Percentiles rank a stretch among this genome's conserved stretches.
These are phyloP conservation scores for Sebastes steindachneri DNA, from an alignment of 2,797 vertebrate genomes.

Conservation along the genomic window DNA sequence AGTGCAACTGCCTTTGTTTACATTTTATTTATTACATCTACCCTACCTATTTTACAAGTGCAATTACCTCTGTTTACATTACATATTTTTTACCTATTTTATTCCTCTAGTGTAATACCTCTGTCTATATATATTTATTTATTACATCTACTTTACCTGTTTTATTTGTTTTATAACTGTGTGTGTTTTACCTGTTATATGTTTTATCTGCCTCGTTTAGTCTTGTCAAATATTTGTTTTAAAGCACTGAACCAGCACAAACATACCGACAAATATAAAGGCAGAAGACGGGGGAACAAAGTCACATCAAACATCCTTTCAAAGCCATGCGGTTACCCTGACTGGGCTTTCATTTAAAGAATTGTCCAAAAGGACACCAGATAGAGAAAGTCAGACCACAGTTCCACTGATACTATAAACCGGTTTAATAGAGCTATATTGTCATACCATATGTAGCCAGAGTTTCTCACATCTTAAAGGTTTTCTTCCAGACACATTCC, in stretches of 20 bases:
- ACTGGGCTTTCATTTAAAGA: conserved; percentile 3
- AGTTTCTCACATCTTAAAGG: neutral
- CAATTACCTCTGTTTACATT: too few relatives aligned
- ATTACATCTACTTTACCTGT: too few relatives aligned
- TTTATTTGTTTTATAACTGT: too few relatives aligned
- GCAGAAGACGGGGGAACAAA: neutral
- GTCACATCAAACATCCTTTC: neutral
- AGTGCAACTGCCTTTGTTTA: too few relatives aligned
- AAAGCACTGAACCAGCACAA: neutral
- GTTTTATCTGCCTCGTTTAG: too few relatives aligned
- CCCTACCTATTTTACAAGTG: too few relatives aligned
- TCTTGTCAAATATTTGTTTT: too few relatives aligned
- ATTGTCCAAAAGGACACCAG: neutral
- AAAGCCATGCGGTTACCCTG: neutral
- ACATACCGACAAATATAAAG: neutral
- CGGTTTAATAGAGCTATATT: neutral
- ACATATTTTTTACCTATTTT: accelerated
- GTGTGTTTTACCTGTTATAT: too few relatives aligned
- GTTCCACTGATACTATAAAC: neutral
- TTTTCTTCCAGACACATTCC: neutral
- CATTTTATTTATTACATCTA: too few relatives aligned
- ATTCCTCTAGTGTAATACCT: too few relatives aligned
- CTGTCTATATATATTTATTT: too few relatives aligned
- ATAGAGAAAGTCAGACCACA: neutral
- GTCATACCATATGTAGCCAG: neutral